phyloP scores from a whole-genome alignment of 2,113 vertebrate genomes.

The Mola mola region DNA sequence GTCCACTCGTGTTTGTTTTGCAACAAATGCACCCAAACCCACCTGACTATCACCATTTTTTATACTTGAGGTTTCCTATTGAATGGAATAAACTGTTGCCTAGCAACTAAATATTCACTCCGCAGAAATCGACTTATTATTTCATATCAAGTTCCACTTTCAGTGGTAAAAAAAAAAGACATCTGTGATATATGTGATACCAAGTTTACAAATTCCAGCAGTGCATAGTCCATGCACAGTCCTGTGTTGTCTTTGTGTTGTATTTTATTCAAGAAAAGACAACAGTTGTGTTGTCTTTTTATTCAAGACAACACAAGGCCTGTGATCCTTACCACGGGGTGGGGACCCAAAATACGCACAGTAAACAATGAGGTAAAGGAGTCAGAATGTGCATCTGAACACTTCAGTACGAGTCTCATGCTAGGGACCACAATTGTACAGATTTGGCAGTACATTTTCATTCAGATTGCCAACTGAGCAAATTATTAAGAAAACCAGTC shows the following conservation, averaged over 20 bases:
- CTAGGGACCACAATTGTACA: constrained; percentile 1
- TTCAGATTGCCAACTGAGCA: constrained; percentile 7
- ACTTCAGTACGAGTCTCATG: constrained; percentile 9
- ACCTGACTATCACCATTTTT: constrained; percentile 28
- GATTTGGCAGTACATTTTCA: constrained; percentile 10
- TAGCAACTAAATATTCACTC: constrained; percentile 79
- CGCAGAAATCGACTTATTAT: constrained; percentile 68
- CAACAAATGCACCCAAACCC: constrained; percentile 25
- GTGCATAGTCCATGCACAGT: too few species aligned
- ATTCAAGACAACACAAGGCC: constrained; percentile 62
- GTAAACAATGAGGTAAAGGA: constrained; percentile 37
- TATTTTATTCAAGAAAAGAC: too few species aligned
- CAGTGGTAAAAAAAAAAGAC: constrained; percentile 17
- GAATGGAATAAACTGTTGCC: constrained; percentile 78
- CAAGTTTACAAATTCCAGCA: constrained; percentile 56
- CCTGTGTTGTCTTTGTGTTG: too few species aligned
- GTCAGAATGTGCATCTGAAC: constrained; percentile 18
- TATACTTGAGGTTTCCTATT: constrained; percentile 60
- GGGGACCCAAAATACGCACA: constrained; percentile 27
- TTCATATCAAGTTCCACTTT: constrained; percentile 65
- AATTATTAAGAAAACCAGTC: not conserved
- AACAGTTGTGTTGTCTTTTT: too few species aligned
- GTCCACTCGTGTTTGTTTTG: constrained; percentile 53
- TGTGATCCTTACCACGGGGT: constrained; percentile 48
- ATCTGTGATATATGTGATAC: constrained; percentile 49